Evolutionary conservation across 2,888 invertebrate genomes (phyloP).

Genomic region (Sesamia inferens): DNA sequence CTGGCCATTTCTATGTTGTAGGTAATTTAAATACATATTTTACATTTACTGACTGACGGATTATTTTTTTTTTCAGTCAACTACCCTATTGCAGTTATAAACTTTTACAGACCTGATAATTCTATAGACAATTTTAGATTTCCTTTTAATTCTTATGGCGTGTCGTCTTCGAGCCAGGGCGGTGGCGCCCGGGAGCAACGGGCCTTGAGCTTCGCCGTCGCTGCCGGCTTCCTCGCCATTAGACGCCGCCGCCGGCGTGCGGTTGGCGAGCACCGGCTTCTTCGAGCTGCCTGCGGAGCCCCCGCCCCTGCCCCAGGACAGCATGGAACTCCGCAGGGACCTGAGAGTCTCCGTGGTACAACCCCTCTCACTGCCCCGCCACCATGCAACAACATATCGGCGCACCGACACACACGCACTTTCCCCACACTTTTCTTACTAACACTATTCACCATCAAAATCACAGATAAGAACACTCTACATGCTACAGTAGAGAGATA

Average conservation of each 20-base stretch:
- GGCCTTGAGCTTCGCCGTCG: conserved; percentile 77
- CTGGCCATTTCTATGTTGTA: background rate
- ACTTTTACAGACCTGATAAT: conserved; percentile 78
- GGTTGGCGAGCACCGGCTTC: conserved; percentile 69
- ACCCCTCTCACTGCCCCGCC: conserved; percentile 80
- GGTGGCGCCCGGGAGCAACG: conserved; percentile 84
- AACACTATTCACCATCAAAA: conserved; percentile 74
- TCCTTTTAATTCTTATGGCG: conserved; percentile 86
- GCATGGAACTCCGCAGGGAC: conserved; percentile 87
- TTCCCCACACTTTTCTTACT: conserved; percentile 73
- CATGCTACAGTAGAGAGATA: conserved; percentile 57
- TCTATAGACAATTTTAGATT: conserved; percentile 85
- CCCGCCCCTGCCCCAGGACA: conserved; percentile 82
- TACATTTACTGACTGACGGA: no score
- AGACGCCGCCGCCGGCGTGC: conserved; percentile 63
- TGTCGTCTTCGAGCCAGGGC: conserved; percentile 85
- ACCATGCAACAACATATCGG: conserved; percentile 88
- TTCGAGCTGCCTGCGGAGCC: conserved; percentile 76
- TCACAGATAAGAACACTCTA: conserved; percentile 63
- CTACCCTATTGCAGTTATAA: background rate
- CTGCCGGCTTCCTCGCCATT: conserved; percentile 73
- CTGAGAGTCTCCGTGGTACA: conserved; percentile 89
- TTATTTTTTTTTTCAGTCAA: no score
- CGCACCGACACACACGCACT: conserved; percentile 76
- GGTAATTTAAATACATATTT: no score